phyloP scores from a whole-genome alignment of 2,113 vertebrate genomes.

The Toxotes chatareus region DNA sequence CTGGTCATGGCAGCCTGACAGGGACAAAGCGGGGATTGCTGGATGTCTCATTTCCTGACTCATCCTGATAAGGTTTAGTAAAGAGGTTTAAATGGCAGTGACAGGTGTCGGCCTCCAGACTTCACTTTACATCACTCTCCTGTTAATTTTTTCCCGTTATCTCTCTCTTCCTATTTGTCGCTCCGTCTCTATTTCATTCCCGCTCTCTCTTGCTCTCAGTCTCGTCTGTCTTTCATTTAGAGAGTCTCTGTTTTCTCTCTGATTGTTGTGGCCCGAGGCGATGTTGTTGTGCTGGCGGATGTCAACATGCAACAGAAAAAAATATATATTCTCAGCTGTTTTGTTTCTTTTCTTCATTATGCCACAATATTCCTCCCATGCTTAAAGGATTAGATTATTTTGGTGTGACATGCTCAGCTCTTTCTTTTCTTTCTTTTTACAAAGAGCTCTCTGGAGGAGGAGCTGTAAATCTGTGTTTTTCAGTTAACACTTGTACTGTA shows the following conservation, averaged over 20 bases:
- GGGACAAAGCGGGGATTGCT: constrained; percentile 40
- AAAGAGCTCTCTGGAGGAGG: constrained; percentile 58
- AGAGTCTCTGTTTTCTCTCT: constrained; percentile 17
- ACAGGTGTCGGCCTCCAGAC: constrained; percentile 68
- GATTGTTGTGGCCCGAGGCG: constrained; percentile 53
- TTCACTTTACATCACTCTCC: constrained; percentile 70
- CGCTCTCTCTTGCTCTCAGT: constrained; percentile 38
- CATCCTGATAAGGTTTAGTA: constrained; percentile 64
- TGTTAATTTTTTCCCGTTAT: constrained; percentile 66
- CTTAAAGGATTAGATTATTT: constrained; percentile 72
- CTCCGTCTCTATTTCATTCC: constrained; percentile 46
- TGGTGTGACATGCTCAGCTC: constrained; percentile 59
- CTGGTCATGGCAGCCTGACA: constrained; percentile 47
- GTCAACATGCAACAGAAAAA: constrained; percentile 50
- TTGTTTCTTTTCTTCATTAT: constrained; percentile 54
- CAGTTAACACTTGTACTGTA: constrained; percentile 38
- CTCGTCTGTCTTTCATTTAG: constrained; percentile 66
- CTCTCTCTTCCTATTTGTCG: constrained; percentile 58
- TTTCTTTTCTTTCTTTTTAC: constrained; percentile 46
- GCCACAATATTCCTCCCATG: constrained; percentile 53
- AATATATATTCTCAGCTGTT: constrained; percentile 55
- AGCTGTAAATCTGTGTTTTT: constrained; percentile 53
- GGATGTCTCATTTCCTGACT: constrained; percentile 66
- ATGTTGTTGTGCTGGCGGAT: constrained; percentile 51
- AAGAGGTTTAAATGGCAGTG: constrained; percentile 66